These are phyloP conservation scores for Rhysida immarginata DNA, from an alignment of 1,140 invertebrate genomes.

Conservation along the genomic window DNA sequence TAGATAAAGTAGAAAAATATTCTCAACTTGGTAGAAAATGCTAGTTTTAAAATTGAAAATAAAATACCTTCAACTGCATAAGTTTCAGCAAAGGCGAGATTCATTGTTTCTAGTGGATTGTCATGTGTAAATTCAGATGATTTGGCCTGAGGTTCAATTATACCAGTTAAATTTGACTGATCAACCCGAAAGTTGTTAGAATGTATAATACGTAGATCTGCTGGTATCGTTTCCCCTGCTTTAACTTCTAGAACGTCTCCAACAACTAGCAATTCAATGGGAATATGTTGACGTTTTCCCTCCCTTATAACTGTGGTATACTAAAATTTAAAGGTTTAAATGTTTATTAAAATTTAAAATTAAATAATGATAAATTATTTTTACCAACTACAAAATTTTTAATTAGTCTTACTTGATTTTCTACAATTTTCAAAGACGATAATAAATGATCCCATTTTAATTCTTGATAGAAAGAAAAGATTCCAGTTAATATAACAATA, in stretches of 20 bases:
- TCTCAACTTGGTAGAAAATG: too few relatives aligned
- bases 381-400: too few relatives aligned
- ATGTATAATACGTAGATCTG: conserved; percentile 81
- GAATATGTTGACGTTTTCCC: conserved; percentile 77
- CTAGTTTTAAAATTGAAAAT: too few relatives aligned
- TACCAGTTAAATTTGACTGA: conserved; percentile 19
- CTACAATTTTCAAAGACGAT: not conserved
- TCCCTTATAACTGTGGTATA: conserved; percentile 89
- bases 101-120: conserved; percentile 34
- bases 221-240: conserved; percentile 86
- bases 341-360: not conserved
- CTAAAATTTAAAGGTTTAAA: conserved; percentile 28
- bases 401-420: conserved; percentile 10
- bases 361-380: not conserved
- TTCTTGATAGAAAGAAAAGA: conserved; percentile 10
- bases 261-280: conserved; percentile 75
- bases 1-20: too few relatives aligned
- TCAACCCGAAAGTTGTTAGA: conserved; percentile 36
- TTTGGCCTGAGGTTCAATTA: conserved; percentile 13
- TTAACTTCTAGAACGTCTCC: conserved; percentile 91
- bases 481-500: not conserved
- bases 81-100: conserved; percentile 34
- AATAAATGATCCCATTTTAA: not conserved
- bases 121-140: conserved; percentile 27
- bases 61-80: conserved; percentile 30